Evolutionary conservation across 2,888 invertebrate species (phyloP).

Genomic region (Lepetodrilus schrolli): DNA sequence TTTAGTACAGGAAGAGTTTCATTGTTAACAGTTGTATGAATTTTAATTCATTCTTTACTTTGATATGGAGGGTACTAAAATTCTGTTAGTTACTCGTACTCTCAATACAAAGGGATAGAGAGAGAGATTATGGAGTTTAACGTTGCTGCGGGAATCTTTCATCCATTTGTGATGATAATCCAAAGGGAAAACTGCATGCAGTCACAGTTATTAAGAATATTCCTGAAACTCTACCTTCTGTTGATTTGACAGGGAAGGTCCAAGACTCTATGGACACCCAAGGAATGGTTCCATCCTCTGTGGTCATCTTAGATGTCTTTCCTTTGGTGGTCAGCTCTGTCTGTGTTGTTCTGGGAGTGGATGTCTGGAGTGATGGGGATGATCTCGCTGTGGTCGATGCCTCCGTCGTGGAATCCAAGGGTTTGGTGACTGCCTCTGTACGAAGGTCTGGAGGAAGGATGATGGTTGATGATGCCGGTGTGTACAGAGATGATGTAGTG

Average conservation of each 20-base stretch:
- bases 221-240: no score
- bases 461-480: not conserved
- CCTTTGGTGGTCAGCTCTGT: not conserved
- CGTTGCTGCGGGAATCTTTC: no score
- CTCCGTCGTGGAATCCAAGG: not conserved
- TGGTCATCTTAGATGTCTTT: not conserved
- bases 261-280: slow-evolving; percentile 1
- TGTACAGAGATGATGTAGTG: not conserved
- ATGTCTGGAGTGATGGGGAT: not conserved
- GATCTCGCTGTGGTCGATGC: not conserved
- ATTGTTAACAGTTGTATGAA: no score
- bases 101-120: no score
- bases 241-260: not conserved
- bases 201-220: no score
- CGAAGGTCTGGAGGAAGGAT: not conserved
- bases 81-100: no score
- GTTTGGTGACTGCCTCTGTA: not conserved
- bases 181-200: no score
- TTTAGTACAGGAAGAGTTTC: no score
- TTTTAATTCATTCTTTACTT: no score
- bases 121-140: no score
- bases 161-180: no score
- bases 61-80: no score
- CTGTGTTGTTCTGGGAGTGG: not conserved
- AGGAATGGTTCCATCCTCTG: not conserved